Conservation (phyloP, 2,888 invertebrate genomes). For the Drosophila helvetica region DNA sequence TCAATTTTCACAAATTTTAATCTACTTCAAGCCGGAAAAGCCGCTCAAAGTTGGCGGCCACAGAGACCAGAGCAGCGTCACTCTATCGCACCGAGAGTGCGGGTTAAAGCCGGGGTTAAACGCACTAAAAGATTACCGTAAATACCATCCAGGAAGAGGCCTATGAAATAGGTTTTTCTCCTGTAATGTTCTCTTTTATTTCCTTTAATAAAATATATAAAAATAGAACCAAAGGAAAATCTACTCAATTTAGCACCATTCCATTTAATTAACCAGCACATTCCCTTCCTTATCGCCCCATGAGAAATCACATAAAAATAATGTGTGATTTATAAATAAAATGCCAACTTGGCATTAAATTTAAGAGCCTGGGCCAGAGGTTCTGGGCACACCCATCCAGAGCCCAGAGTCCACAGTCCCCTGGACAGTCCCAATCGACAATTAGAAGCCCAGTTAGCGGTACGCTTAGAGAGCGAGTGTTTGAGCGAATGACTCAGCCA, state of each 20-base stretch:
- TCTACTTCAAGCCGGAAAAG: conserved; percentile 52
- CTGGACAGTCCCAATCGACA: conserved; percentile 31
- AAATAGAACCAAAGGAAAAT: neutral
- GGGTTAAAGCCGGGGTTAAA: neutral
- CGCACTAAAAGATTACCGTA: too few relatives aligned
- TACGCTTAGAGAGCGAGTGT: conserved; percentile 38
- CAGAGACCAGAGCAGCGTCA: conserved; percentile 14
- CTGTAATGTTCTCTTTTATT: too few relatives aligned
- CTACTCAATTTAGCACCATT: conserved; percentile 3
- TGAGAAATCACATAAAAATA: conserved; percentile 43
- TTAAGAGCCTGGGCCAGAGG: conserved; percentile 32
- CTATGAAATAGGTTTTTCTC: neutral
- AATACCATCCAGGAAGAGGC: neutral
- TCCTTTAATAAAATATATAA: conserved; percentile 1
- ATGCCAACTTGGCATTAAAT: conserved; percentile 48
- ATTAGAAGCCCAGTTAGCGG: conserved; percentile 63
- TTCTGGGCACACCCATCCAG: conserved; percentile 56
- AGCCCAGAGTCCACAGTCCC: conserved; percentile 4
- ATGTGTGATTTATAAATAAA: conserved; percentile 55
- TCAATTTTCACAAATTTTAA: conserved; percentile 62
- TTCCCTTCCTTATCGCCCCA: conserved; percentile 20
- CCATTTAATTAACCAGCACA: conserved; percentile 27
- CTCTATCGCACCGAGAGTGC: neutral
- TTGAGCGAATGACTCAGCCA: conserved; percentile 49
- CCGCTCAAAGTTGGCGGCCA: conserved; percentile 44